A percentile compares a stretch with the other conserved stretches of the same genome.
These are phyloP conservation scores for Mormyrops attenuatus DNA, from an alignment of 2,797 vertebrate species.

Conservation along the genomic window DNA sequence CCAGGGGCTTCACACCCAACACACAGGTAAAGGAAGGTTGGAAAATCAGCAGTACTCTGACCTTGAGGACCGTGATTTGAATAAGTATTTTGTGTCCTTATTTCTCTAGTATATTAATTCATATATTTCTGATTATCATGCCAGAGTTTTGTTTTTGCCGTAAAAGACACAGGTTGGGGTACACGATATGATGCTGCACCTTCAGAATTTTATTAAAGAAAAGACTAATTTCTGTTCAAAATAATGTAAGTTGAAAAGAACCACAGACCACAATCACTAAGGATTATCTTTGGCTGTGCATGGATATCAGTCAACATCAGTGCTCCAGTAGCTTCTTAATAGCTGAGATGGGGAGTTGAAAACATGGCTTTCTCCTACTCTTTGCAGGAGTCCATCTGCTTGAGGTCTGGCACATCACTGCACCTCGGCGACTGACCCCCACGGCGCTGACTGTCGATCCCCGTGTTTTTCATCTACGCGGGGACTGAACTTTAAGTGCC, in stretches of 20 bases:
- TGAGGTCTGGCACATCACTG: not conserved
- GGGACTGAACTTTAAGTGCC: slow-evolving; percentile 6
- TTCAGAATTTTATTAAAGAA: not conserved
- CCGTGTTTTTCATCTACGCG: not conserved
- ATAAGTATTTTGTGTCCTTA: not conserved
- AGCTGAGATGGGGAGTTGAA: not conserved
- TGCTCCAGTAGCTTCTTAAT: not conserved
- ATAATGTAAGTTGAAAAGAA: not conserved
- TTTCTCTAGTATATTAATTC: not conserved
- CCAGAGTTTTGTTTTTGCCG: not conserved
- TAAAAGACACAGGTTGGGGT: not conserved
- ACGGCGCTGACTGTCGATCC: not conserved
- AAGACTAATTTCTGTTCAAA: not conserved
- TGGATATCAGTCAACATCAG: not conserved
- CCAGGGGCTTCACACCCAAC: not conserved
- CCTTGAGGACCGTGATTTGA: not conserved
- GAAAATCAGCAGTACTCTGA: not conserved
- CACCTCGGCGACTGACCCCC: not conserved
- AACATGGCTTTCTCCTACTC: not conserved
- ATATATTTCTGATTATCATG: not conserved
- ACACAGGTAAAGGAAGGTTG: not conserved
- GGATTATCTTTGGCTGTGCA: not conserved
- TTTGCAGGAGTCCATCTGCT: not conserved
- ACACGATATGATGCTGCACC: not conserved
- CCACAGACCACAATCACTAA: not conserved